Evolutionary conservation across 2,888 invertebrate genomes (phyloP), one percentile per base, ranked within the genome.

Genomic region (Lysandra bellargus): DNA sequence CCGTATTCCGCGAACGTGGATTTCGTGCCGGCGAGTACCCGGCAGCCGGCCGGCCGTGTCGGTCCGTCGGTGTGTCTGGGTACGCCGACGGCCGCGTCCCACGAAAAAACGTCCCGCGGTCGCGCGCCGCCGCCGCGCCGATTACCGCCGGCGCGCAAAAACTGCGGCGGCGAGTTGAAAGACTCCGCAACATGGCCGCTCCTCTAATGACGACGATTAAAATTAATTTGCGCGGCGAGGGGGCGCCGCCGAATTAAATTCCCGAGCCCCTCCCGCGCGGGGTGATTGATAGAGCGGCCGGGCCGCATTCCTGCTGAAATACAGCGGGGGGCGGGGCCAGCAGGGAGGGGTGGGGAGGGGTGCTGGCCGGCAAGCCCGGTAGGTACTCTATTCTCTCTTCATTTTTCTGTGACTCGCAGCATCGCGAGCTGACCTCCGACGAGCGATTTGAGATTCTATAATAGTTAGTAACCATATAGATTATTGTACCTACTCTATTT

Each of bases 151-250:
- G 78, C 77, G 73, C 73, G 83, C 83, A 85, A 85, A 85, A 84
- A 85, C 82, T 78, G 81, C 81, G 83, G 83, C 86, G 86, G 86
- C 85, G 83, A 84, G 82, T 84, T 85, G 84, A 85, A 84, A 86
- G 84, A 78, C 78, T 79, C 85, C 40, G 79, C 81, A 80, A 79
- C 80, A 81, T 82, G 82, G 82, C 82, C 81, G 83, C 83, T 80
- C 78, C 82, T 83, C 88, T 93, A 93, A 93, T 93, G 91, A 92
- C 89, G 88, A 83, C 91, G 91, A 93, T 93, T 93, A 93, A 92
- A 92, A 93, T 93, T 92, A 93, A 93, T 93, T 92, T 89, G 90
- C 88, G 87, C 89, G 85, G 85, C 83, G 84, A 83, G 84, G 83
- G 84, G 81, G 84, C 86, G 82, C 85, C 86, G 87, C 88, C 90